Conservation (phyloP, 2,797 vertebrate genomes). For the Apodemus agrarius region DNA sequence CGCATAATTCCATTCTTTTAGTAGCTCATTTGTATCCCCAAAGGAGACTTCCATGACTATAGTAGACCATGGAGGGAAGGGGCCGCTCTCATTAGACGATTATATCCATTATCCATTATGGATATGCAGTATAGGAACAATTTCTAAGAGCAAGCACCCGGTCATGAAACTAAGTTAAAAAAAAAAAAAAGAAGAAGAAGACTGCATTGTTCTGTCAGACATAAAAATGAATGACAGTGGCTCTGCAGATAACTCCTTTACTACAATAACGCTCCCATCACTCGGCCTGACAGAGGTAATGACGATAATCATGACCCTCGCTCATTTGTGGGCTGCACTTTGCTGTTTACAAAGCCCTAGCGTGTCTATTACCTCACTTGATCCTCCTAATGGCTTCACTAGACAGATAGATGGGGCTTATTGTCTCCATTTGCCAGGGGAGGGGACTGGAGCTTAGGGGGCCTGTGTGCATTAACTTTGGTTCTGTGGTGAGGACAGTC, state of each 20-base stretch:
- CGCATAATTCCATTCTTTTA: not conserved
- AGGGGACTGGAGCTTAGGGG: not conserved
- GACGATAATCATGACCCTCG: slow-evolving; percentile 22
- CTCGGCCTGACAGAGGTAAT: not conserved
- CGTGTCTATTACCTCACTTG: slow-evolving; percentile 23
- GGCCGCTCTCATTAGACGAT: not conserved
- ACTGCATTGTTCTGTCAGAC: not conserved
- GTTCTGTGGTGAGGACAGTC: not conserved
- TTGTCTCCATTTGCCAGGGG: slow-evolving; percentile 16
- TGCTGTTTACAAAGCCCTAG: slow-evolving; percentile 49
- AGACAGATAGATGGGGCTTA: not conserved
- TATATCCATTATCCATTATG: not conserved
- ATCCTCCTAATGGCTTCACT: slow-evolving; percentile 1
- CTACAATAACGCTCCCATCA: not conserved
- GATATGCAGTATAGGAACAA: not conserved
- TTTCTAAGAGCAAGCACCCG: slow-evolving; percentile 37
- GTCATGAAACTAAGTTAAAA: slow-evolving; percentile 6
- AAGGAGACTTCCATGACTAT: not conserved
- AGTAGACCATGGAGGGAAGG: not conserved
- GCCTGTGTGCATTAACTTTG: not conserved
- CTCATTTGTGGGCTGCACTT: not conserved
- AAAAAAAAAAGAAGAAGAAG: not conserved
- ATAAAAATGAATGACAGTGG: not conserved
- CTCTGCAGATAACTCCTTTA: not conserved
- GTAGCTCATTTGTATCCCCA: not conserved